Evolutionary conservation across 2,113 vertebrate genomes (phyloP), one percentile per base, ranked within the genome.

Genomic region (Phocoena phocoena): DNA sequence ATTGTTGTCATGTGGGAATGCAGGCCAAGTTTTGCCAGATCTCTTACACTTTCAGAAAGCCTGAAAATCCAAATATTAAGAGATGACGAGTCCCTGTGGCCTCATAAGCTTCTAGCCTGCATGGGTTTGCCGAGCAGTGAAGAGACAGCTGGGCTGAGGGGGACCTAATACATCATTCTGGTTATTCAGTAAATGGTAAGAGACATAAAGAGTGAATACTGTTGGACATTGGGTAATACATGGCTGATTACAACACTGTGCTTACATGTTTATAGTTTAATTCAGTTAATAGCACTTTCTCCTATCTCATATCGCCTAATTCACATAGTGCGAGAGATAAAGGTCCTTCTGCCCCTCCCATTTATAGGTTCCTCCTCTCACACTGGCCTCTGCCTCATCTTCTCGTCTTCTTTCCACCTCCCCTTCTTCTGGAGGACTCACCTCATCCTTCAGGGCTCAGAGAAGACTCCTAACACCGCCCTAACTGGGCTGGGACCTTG

Each of bases 41-140:
- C 67, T 85, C 53, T 96, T 80, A n/a, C 31, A 41, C 88, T 94
- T 82, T 81, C 12, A 76, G 21, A 85, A 97, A 77, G 71, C 33
- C 74, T 31, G 62, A 71, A 94, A 76, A 68, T 82, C 21, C 28
- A 81, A 28, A 84, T 62, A 25, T 76, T 87, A 63, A 85, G 67
- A 73, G 58, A 88, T 90, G 33, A 53, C 73, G 67, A 84, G 80
- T 83, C 53, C 53, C 38, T 71, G 13, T 41, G 44, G 41, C 25
- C 23, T 88, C 38, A 84, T 8, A 53, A 88, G 67, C 13, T 28
- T 36, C n/a, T 47, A 44, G n/a, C 28, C 33, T 50, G 6, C 20
- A 9, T 38, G 36, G 50, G 6, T 77, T 65, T 93, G 63, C n/a
- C 4, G 12, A 86, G 41, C 17, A 28, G 0, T 60, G 8, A 65